Evolutionary conservation across 1,140 invertebrate species (phyloP).

Genomic region (Drosophila hydei): DNA sequence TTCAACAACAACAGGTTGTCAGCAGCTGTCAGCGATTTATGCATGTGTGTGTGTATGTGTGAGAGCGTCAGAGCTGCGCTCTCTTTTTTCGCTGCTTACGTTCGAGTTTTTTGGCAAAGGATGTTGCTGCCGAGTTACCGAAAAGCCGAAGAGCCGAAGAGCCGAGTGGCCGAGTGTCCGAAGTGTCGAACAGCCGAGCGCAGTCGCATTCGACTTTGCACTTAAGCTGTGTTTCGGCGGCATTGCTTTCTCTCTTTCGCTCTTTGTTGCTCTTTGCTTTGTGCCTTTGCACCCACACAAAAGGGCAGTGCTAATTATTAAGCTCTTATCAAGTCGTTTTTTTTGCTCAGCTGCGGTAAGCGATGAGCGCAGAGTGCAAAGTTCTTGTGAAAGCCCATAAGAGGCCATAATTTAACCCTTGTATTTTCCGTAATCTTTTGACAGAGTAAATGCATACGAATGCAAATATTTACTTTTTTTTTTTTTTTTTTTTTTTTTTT

Average conservation of each 20-base stretch:
- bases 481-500: no score
- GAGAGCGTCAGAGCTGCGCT: constrained; percentile 26
- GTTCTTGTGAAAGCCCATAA: constrained; percentile 46
- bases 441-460: constrained; percentile 34
- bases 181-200: background rate
- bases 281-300: constrained; percentile 66
- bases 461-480: constrained; percentile 24
- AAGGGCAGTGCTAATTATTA: constrained; percentile 43
- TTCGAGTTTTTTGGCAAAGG: constrained; percentile 44
- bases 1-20: constrained; percentile 31
- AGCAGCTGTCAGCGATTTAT: constrained; percentile 25
- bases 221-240: constrained; percentile 24
- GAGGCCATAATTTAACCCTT: constrained; percentile 53
- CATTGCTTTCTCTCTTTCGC: background rate
- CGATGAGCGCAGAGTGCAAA: constrained; percentile 49
- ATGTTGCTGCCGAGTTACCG: constrained; percentile 32
- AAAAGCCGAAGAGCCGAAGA: background rate
- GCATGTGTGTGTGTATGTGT: constrained; percentile 3
- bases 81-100: constrained; percentile 13
- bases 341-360: background rate
- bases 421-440: background rate
- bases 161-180: constrained; percentile 1
- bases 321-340: constrained; percentile 34
- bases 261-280: background rate
- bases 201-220: constrained; percentile 29